phyloP scores from a whole-genome alignment of 2,113 vertebrate genomes.

The Sisor rabdophorus region DNA sequence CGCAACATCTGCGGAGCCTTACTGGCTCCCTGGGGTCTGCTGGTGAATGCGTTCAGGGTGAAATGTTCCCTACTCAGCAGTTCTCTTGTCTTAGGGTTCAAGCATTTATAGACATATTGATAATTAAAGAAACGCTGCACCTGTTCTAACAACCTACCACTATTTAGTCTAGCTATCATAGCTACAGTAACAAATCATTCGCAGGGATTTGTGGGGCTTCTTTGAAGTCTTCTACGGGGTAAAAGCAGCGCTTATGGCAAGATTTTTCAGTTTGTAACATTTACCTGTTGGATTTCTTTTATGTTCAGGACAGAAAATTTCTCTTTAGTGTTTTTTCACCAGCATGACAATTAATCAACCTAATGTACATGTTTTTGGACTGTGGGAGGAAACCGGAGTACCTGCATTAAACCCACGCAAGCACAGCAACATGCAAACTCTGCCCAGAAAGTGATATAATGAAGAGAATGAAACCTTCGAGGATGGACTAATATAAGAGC shows the following conservation, averaged over 20 bases:
- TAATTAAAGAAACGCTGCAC: neutral
- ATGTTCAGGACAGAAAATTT: neutral
- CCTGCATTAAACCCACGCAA: no score
- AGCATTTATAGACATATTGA: no score
- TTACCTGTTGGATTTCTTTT: neutral
- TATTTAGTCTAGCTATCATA: neutral
- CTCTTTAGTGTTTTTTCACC: neutral
- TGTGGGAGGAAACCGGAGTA: no score
- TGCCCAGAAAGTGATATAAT: no score
- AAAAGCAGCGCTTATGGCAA: neutral
- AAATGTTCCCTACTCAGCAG: neutral
- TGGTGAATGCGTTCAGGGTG: conserved; percentile 12
- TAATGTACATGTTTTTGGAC: no score
- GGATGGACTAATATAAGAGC: neutral
- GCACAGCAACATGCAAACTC: no score
- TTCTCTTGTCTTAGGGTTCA: neutral
- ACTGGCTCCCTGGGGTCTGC: conserved; percentile 33
- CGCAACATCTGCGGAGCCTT: conserved; percentile 39
- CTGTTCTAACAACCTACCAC: no score
- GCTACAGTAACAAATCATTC: neutral
- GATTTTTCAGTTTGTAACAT: neutral
- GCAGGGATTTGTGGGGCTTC: neutral
- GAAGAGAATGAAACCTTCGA: neutral
- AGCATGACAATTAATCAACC: no score
- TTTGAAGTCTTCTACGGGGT: neutral